Conservation (phyloP, 2,888 invertebrate species). For the Trileptium ribeirensis region DNA sequence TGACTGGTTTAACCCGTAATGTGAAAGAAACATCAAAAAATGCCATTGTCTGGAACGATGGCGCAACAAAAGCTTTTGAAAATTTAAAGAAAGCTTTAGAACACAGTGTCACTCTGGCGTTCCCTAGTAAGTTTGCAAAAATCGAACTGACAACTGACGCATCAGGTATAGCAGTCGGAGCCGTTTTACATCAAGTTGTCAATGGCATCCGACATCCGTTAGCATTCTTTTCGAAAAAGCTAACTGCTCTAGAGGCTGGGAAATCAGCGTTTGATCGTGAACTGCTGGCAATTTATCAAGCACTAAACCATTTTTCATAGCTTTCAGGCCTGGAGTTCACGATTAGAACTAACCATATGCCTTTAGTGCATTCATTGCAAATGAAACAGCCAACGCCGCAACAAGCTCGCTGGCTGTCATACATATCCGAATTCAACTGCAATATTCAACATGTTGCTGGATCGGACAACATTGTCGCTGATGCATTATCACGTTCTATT, state of each 20-base stretch:
- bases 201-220: not conserved
- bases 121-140: not conserved
- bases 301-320: not conserved
- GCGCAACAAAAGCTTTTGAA: not conserved
- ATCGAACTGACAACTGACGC: not conserved
- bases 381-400: not conserved
- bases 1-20: not conserved
- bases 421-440: too few relatives aligned
- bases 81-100: not conserved
- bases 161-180: not conserved
- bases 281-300: not conserved
- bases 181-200: not conserved
- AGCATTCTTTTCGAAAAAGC: not conserved
- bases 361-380: not conserved
- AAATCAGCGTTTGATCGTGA: too few relatives aligned
- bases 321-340: not conserved
- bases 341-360: not conserved
- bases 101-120: not conserved
- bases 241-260: not conserved
- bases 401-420: slow-evolving; percentile 1
- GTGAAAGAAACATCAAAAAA: not conserved
- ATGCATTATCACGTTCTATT: not conserved
- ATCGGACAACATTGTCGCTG: not conserved
- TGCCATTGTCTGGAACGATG: not conserved
- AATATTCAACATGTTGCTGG: not conserved